phyloP scores from a whole-genome alignment of 2,888 invertebrate genomes.

The Acanthoscelides obtectus region DNA sequence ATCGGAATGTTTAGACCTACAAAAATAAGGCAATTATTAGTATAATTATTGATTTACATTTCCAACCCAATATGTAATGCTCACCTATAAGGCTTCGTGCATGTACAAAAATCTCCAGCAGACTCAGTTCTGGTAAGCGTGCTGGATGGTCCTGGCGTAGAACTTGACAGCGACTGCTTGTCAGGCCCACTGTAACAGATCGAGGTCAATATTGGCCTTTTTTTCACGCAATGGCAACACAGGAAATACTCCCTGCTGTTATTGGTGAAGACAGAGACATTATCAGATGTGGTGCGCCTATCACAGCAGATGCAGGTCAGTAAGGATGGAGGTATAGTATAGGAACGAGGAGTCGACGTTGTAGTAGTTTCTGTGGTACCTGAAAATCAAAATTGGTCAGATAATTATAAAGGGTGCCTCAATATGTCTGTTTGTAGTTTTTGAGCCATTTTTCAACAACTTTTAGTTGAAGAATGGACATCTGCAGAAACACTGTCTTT shows the following conservation, averaged over 20 bases:
- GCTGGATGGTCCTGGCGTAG: neutral
- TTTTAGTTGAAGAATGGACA: too few species aligned
- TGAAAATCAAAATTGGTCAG: constrained; percentile 5
- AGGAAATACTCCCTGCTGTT: constrained; percentile 19
- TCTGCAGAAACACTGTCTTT: too few species aligned
- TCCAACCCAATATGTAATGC: too few species aligned
- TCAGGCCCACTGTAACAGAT: constrained; percentile 21
- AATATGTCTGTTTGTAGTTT: too few species aligned
- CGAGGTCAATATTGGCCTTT: constrained; percentile 18
- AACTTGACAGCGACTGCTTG: constrained; percentile 4
- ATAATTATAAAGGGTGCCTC: too few species aligned
- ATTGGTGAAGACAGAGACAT: constrained; percentile 17
- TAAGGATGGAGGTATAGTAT: constrained; percentile 5
- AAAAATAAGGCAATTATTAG: too few species aligned
- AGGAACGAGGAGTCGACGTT: constrained; percentile 1
- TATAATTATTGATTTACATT: too few species aligned
- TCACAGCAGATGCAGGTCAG: constrained; percentile 27
- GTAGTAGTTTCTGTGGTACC: neutral
- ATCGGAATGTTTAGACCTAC: constrained; percentile 9
- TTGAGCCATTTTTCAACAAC: too few species aligned
- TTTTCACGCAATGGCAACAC: constrained; percentile 23
- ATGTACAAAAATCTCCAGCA: constrained; percentile 26
- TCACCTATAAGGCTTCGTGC: constrained; percentile 14
- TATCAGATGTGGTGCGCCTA: constrained; percentile 16
- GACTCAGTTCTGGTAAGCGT: neutral